Evolutionary conservation across 2,113 vertebrate species (phyloP), one percentile per base, ranked within the genome.

Genomic region (Hyperoodon ampullatus): DNA sequence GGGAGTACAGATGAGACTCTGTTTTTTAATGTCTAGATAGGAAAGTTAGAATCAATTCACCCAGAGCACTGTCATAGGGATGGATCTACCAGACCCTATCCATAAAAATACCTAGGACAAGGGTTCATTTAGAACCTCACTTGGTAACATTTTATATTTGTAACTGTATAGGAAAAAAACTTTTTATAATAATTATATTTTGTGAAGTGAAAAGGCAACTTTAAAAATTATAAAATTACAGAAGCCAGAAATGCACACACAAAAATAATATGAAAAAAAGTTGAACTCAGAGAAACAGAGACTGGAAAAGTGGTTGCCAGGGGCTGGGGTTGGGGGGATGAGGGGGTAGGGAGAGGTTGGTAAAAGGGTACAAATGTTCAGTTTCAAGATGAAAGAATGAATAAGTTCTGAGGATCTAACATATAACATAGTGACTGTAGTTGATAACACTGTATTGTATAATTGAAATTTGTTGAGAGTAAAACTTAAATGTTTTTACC

Each of bases 181-280:
- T 44, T 92, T 83, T 78, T 47, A 84, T 33, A 88, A 71, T 88
- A 8, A 55, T 82, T 84, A n/a, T 8, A 18, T 72, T 89, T 68
- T 85, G 5, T 83, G 28, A 88, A 77, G 24, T 83, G 23, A 58
- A 93, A 88, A 63, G 24, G 24, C 33, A 89, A 78, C 55, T 65
- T 88, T 84, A 78, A 89, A 82, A 84, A 58, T 24, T 35, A 47
- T 83, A 23, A 96, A 71, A 39, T 84, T 63, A 33, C 78, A 84
- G 50, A 92, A 71, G 10, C 8, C 58, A 63, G 15, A 55, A 30
- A 87, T 19, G 16, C 8, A 61, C 23, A 35, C 16, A 75, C 35
- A 78, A 19, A n/a, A 35, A 33, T 39, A 63, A 47, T 47, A 28
- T n/a, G 26, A 19, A 21, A 8, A 80, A 65, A 24, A 33, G 4